These are phyloP conservation scores for Heterohyrax brucei DNA, from an alignment of 2,797 vertebrate genomes.

Conservation along the genomic window DNA sequence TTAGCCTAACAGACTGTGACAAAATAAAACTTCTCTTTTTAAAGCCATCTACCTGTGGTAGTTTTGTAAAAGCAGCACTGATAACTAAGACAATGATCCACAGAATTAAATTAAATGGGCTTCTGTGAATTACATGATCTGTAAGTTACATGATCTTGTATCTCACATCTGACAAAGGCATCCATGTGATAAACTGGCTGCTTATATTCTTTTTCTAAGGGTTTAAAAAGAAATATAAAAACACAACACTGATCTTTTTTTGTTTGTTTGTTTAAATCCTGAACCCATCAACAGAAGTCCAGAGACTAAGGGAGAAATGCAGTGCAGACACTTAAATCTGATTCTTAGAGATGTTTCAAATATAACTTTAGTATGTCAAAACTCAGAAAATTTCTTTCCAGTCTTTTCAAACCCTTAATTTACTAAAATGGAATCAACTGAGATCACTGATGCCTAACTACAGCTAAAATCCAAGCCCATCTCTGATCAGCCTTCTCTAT, in stretches of 20 bases:
- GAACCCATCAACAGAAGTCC: background rate
- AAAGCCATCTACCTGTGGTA: no score
- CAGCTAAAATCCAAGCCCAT: background rate
- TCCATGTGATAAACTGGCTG: conserved; percentile 64
- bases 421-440: conserved; percentile 19
- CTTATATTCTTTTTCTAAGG: conserved; percentile 41
- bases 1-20: no score
- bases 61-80: no score
- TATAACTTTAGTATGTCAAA: background rate
- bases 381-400: conserved; percentile 30
- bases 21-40: no score
- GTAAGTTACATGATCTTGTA: conserved; percentile 83
- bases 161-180: conserved; percentile 78
- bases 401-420: conserved; percentile 31
- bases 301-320: conserved; percentile 9
- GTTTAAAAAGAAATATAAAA: conserved; percentile 38
- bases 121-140: conserved; percentile 78
- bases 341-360: conserved; percentile 51
- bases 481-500: background rate
- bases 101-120: conserved; percentile 87
- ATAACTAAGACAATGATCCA: conserved; percentile 81
- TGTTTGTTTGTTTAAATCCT: background rate
- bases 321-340: background rate
- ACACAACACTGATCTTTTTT: background rate
- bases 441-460: background rate